Conservation (phyloP, 2,113 vertebrate genomes). For the Scartelaos histophorus region DNA sequence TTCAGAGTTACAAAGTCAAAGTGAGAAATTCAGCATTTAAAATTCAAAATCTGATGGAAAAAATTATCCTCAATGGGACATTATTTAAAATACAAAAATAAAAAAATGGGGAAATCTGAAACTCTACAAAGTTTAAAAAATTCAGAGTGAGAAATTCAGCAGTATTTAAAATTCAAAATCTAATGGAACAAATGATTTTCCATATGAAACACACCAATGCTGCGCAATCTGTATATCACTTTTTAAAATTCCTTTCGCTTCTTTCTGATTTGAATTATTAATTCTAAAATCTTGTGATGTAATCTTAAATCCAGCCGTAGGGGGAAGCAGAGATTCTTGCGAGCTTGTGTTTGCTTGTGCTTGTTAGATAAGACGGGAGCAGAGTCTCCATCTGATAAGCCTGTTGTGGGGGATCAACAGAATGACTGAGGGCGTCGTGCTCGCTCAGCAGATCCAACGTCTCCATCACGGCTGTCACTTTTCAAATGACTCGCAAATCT, state of each 20-base stretch:
- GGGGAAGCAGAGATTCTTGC: neutral
- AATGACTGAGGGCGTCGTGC: neutral
- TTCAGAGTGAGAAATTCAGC: too few relatives aligned
- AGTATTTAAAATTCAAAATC: too few relatives aligned
- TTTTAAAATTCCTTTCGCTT: neutral
- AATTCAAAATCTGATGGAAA: too few relatives aligned
- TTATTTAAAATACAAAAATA: too few relatives aligned
- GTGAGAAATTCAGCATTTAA: too few relatives aligned
- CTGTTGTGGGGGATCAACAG: conserved; percentile 1
- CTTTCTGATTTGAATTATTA: neutral
- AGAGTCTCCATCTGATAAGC: neutral
- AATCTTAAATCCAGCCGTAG: neutral
- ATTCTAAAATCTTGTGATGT: neutral
- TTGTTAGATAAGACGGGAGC: neutral
- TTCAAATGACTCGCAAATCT: neutral
- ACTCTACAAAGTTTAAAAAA: too few relatives aligned
- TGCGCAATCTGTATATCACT: too few relatives aligned
- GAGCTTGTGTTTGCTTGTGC: neutral
- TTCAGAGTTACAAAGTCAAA: too few relatives aligned
- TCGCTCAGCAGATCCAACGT: neutral
- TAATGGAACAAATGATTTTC: too few relatives aligned
- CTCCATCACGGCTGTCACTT: neutral
- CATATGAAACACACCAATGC: too few relatives aligned
- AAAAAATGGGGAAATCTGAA: too few relatives aligned
- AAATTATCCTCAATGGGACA: too few relatives aligned